phyloP scores from a whole-genome alignment of 2,888 invertebrate genomes.

The Epinotia ramella region DNA sequence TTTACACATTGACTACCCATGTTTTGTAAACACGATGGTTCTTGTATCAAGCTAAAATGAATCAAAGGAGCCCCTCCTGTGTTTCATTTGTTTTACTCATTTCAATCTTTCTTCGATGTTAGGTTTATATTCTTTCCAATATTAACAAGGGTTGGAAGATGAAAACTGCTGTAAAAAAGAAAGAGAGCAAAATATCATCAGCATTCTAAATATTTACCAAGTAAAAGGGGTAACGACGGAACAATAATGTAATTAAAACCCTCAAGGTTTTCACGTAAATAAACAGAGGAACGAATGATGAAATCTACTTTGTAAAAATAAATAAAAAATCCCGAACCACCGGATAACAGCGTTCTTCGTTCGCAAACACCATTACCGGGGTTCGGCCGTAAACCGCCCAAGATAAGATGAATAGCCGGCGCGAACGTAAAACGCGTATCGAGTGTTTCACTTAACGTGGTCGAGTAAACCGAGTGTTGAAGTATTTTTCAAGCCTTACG shows the following conservation, averaged over 20 bases:
- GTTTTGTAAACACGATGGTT: no score
- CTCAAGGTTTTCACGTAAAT: conserved; percentile 45
- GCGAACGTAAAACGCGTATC: conserved; percentile 65
- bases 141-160: neutral
- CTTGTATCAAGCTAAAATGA: no score
- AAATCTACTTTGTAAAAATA: conserved; percentile 64
- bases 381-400: conserved; percentile 66
- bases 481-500: conserved; percentile 46
- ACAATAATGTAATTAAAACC: conserved; percentile 33
- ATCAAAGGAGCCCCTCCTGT: neutral
- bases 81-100: neutral
- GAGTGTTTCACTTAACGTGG: conserved; percentile 62
- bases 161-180: neutral
- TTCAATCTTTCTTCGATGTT: neutral
- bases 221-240: neutral
- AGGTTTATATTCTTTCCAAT: neutral
- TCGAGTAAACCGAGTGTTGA: conserved; percentile 49
- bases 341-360: conserved; percentile 53
- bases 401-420: conserved; percentile 72
- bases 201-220: neutral
- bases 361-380: conserved; percentile 71
- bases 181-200: conserved; percentile 1
- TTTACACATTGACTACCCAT: no score
- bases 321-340: conserved; percentile 58
- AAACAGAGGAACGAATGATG: conserved; percentile 57